These are phyloP conservation scores for Gymnoscelis rufifasciata DNA, from an alignment of 2,888 invertebrate species.

Conservation along the genomic window DNA sequence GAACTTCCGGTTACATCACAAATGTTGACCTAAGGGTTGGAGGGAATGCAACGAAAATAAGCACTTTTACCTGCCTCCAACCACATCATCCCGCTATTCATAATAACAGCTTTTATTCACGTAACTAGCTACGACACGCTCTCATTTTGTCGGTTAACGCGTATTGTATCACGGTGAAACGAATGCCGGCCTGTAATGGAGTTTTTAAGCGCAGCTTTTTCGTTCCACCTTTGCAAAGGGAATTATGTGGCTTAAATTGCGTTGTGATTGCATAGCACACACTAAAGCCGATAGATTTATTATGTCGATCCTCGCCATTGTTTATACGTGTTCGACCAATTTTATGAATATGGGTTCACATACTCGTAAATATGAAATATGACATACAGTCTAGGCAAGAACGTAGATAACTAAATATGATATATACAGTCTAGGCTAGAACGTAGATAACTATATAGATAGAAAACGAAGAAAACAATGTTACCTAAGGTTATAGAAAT, in stretches of 20 bases:
- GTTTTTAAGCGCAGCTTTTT: conserved; percentile 68
- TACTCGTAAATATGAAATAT: too few relatives aligned
- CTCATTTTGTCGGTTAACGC: conserved; percentile 70
- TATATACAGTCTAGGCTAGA: conserved; percentile 9
- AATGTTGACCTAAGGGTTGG: conserved; percentile 59
- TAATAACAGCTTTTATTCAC: conserved; percentile 71
- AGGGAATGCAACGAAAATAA: conserved; percentile 64
- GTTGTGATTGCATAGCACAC: conserved; percentile 52
- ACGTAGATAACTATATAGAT: conserved; percentile 8
- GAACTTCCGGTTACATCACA: conserved; percentile 64
- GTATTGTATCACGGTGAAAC: conserved; percentile 67
- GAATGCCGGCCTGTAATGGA: conserved; percentile 66
- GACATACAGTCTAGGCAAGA: neutral
- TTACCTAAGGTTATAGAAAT: neutral
- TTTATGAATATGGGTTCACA: too few relatives aligned
- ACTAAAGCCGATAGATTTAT: conserved; percentile 51
- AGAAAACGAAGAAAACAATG: conserved; percentile 1
- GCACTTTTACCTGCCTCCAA: conserved; percentile 59
- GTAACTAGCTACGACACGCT: conserved; percentile 67
- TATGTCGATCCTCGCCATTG: conserved; percentile 46
- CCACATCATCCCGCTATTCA: conserved; percentile 50
- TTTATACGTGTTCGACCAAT: conserved; percentile 27
- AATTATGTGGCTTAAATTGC: conserved; percentile 62
- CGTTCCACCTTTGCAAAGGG: conserved; percentile 43
- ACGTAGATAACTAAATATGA: neutral